phyloP scores from a whole-genome alignment of 53 echinoderm and acorn worm species.

The Zoroaster sp. region DNA sequence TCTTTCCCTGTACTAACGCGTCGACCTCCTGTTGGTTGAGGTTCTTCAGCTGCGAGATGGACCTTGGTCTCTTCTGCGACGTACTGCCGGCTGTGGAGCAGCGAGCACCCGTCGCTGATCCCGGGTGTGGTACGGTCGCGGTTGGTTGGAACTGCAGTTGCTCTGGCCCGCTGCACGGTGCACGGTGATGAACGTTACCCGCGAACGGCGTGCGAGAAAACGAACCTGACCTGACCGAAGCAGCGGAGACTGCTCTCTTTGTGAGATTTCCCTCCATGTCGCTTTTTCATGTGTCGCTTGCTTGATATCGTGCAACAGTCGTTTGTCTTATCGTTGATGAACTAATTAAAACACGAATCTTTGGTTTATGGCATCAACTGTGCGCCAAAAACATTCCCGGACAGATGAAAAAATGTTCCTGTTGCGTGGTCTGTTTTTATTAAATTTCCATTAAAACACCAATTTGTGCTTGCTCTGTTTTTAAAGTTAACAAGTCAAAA shows the following conservation, averaged over 20 bases:
- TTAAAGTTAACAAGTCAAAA: no score
- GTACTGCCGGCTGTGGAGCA: not conserved
- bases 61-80: slow-evolving; percentile 9
- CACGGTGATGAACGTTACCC: not conserved
- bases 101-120: not conserved
- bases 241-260: slow-evolving; percentile 11
- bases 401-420: not conserved
- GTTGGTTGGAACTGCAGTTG: not conserved
- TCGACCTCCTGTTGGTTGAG: slow-evolving; percentile 50
- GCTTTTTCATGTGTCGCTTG: not conserved
- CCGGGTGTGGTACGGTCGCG: not conserved
- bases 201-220: slow-evolving; percentile 14
- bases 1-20: slow-evolving; percentile 25
- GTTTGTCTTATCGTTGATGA: not conserved
- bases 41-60: slow-evolving; percentile 57
- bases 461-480: no score
- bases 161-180: not conserved
- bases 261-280: slow-evolving; percentile 7
- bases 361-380: no score
- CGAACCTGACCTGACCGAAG: not conserved
- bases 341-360: not conserved
- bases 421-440: no score
- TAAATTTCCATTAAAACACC: no score
- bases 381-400: not conserved
- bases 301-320: not conserved